phyloP scores from a whole-genome alignment of 2,888 invertebrate species.

The Aethes cnicana region DNA sequence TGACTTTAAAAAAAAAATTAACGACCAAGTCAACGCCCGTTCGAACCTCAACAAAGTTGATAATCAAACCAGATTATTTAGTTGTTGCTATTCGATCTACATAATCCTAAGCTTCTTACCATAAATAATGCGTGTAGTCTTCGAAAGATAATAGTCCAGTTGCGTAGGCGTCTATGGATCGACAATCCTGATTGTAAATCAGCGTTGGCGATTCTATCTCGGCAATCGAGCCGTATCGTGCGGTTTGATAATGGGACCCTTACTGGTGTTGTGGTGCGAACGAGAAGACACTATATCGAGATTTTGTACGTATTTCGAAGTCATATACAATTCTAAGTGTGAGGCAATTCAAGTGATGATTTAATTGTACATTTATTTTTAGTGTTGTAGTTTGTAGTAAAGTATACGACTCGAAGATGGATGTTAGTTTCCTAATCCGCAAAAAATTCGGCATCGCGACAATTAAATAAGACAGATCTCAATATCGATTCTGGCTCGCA shows the following conservation, averaged over 20 bases:
- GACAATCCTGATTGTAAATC: conserved; percentile 81
- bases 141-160: conserved; percentile 69
- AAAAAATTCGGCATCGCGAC: too few relatives aligned
- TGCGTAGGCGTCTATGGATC: conserved; percentile 77
- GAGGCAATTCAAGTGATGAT: too few relatives aligned
- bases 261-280: conserved; percentile 13
- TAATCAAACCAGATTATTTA: conserved; percentile 34
- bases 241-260: conserved; percentile 29
- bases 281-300: conserved; percentile 18
- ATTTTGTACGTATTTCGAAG: conserved; percentile 22
- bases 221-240: conserved; percentile 28
- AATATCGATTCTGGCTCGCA: too few relatives aligned
- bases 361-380: too few relatives aligned
- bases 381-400: too few relatives aligned
- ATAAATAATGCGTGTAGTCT: conserved; percentile 80
- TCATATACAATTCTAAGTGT: too few relatives aligned
- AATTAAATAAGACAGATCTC: too few relatives aligned
- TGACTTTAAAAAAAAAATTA: conserved; percentile 24
- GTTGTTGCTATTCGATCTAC: conserved; percentile 76
- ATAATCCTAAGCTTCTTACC: conserved; percentile 81
- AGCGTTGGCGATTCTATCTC: conserved; percentile 46
- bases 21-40: conserved; percentile 19
- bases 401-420: too few relatives aligned
- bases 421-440: too few relatives aligned
- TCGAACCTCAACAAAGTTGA: conserved; percentile 23